Conservation (phyloP, 2,113 vertebrate genomes). For the Solea senegalensis region DNA sequence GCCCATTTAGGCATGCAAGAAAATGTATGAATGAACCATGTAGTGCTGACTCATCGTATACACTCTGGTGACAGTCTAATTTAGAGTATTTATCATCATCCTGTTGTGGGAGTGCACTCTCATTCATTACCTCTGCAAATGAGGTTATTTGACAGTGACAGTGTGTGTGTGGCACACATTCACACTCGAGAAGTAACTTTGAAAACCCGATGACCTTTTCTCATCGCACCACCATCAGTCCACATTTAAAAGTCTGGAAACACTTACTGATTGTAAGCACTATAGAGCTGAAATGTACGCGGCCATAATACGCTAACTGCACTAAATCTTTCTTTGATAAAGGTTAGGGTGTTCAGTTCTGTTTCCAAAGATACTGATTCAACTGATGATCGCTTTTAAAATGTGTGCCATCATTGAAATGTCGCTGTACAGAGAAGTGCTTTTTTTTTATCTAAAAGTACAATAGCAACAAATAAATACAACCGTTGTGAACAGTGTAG, state of each 20-base stretch:
- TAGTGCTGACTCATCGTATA: slow-evolving; percentile 21
- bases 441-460: too few relatives aligned
- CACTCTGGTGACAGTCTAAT: slow-evolving; percentile 19
- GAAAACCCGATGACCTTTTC: neutral
- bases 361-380: neutral
- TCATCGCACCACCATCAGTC: neutral
- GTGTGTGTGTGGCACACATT: neutral
- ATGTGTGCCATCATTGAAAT: too few relatives aligned
- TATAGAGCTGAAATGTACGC: neutral
- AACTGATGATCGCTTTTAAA: too few relatives aligned
- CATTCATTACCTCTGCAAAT: slow-evolving; percentile 12
- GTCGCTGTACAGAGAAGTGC: too few relatives aligned
- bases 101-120: slow-evolving; percentile 13
- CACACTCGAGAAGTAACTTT: neutral
- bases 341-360: neutral
- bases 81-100: slow-evolving; percentile 21
- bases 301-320: too few relatives aligned
- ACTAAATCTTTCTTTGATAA: too few relatives aligned
- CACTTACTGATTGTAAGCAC: neutral
- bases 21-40: slow-evolving; percentile 29
- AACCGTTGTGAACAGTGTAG: too few relatives aligned
- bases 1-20: slow-evolving; percentile 5
- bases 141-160: neutral
- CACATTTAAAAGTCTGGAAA: neutral
- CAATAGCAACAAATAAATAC: too few relatives aligned